Evolutionary conservation across 2,113 vertebrate genomes (phyloP).

Genomic region (Leptobrachium ailaonicum): DNA sequence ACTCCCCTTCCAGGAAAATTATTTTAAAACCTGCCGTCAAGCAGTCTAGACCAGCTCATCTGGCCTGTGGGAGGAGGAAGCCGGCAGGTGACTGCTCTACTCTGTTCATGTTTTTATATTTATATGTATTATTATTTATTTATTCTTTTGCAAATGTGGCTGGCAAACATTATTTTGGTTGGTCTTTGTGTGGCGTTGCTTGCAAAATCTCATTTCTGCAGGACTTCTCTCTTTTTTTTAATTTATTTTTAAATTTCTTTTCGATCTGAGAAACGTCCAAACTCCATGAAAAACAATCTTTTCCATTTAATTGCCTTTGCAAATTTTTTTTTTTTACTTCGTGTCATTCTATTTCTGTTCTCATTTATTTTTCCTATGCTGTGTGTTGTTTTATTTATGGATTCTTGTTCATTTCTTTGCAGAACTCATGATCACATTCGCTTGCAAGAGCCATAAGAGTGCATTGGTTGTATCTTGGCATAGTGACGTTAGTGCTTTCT

Average conservation of each 20-base stretch:
- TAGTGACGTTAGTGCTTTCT: conserved; percentile 67
- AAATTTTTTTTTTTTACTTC: conserved; percentile 53
- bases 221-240: conserved; percentile 64
- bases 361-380: conserved; percentile 60
- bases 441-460: conserved; percentile 71
- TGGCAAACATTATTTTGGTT: conserved; percentile 74
- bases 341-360: conserved; percentile 47
- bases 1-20: conserved; percentile 93
- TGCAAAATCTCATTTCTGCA: conserved; percentile 70
- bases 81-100: conserved; percentile 90
- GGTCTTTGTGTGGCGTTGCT: conserved; percentile 52
- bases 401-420: conserved; percentile 56
- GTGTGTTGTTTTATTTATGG: conserved; percentile 54
- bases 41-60: conserved; percentile 91
- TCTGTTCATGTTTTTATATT: conserved; percentile 54
- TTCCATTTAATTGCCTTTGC: conserved; percentile 25
- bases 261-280: conserved; percentile 56
- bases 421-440: conserved; percentile 70
- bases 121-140: too few species aligned
- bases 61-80: conserved; percentile 94
- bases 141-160: conserved; percentile 73
- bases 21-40: conserved; percentile 89
- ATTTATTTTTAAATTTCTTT: conserved; percentile 50
- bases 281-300: conserved; percentile 58
- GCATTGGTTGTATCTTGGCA: conserved; percentile 71